Evolutionary conservation across 2,113 vertebrate species (phyloP).

Genomic region (Myrmophylax atrothorax): DNA sequence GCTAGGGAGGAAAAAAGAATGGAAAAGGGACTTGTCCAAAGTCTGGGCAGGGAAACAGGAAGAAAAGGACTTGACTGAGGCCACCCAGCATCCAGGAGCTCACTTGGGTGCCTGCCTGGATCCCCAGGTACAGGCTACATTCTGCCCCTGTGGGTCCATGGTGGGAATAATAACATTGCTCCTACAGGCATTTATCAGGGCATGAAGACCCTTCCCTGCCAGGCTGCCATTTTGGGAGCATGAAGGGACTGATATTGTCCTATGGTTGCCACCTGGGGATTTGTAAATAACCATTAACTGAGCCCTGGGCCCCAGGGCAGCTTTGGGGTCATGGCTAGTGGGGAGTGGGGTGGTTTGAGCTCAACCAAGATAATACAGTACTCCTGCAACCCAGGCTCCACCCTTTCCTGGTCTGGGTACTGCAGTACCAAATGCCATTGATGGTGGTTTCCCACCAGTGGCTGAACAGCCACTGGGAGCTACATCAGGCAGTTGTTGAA

Average conservation of each 20-base stretch:
- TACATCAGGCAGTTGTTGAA: background rate
- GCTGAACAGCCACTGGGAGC: background rate
- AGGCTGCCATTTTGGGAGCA: background rate
- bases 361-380: background rate
- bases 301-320: background rate
- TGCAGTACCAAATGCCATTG: accelerated
- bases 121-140: accelerated
- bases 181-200: background rate
- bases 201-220: background rate
- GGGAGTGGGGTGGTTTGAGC: background rate
- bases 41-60: background rate
- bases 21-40: background rate
- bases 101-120: accelerated
- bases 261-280: accelerated
- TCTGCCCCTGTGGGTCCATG: background rate
- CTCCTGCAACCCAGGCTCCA: background rate
- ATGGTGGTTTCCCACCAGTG: accelerated
- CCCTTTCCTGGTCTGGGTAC: background rate
- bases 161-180: background rate
- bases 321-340: background rate
- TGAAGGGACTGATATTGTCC: background rate
- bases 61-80: background rate
- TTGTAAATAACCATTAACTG: background rate
- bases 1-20: background rate
- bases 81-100: background rate